Evolutionary conservation across 2,797 vertebrate genomes (phyloP).

Genomic region (Potorous gilbertii): DNA sequence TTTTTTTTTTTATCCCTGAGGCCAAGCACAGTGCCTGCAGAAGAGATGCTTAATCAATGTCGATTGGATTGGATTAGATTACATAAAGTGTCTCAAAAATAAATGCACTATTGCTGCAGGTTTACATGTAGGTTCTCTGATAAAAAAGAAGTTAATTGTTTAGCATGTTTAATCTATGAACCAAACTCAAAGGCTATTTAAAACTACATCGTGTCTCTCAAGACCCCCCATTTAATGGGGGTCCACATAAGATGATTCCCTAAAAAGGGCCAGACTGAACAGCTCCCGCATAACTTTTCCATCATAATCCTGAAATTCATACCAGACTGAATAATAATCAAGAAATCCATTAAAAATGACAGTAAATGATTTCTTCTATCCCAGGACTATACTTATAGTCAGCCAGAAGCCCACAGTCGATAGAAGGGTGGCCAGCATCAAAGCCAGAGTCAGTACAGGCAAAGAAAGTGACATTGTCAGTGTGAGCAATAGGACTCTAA

Average conservation of each 20-base stretch:
- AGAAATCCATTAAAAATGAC: background rate
- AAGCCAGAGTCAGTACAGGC: background rate
- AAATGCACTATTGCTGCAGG: background rate
- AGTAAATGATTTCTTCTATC: background rate
- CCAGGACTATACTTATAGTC: background rate
- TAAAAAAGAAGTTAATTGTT: background rate
- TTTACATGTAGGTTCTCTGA: background rate
- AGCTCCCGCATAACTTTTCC: background rate
- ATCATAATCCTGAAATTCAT: background rate
- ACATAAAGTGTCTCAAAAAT: background rate
- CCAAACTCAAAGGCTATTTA: background rate
- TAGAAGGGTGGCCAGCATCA: background rate
- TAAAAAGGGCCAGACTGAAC: background rate
- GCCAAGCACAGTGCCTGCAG: background rate
- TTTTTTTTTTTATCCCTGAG: background rate
- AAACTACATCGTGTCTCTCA: background rate
- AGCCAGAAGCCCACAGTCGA: background rate
- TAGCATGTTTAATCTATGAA: background rate
- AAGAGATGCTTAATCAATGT: background rate
- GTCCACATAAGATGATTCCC: background rate
- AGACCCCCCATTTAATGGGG: background rate
- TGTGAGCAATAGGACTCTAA: background rate
- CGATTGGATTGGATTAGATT: background rate
- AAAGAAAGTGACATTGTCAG: background rate
- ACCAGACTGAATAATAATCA: background rate